Conservation (phyloP, 2,888 invertebrate species). For the Drosophila mettleri region DNA sequence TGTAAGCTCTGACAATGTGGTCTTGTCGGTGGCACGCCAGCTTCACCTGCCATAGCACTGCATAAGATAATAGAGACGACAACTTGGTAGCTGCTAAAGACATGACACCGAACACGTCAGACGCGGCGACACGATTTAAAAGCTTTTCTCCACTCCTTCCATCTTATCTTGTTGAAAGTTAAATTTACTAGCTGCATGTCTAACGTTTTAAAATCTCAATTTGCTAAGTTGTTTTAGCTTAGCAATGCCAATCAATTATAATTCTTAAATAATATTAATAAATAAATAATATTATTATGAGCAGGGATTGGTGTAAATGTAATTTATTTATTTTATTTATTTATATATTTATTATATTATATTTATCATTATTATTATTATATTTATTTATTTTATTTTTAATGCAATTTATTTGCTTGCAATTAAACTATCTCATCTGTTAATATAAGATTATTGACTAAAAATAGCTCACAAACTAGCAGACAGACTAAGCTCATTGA, state of each 20-base stretch:
- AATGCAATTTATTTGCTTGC: too few species aligned
- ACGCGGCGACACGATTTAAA: constrained; percentile 32
- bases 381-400: too few species aligned
- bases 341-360: too few species aligned
- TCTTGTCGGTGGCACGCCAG: constrained; percentile 11
- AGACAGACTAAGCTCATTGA: too few species aligned
- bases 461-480: too few species aligned
- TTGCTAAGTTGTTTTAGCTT: neutral
- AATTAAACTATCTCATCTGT: too few species aligned
- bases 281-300: neutral
- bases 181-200: neutral
- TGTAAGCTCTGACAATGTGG: constrained; percentile 38
- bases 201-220: neutral
- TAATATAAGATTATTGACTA: too few species aligned
- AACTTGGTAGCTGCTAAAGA: constrained; percentile 29
- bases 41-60: constrained; percentile 23
- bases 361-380: too few species aligned
- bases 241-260: too few species aligned
- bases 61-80: constrained; percentile 61
- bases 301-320: neutral
- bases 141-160: constrained; percentile 14
- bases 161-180: neutral
- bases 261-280: neutral
- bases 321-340: neutral
- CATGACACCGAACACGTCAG: constrained; percentile 32